Base-by-base conservation (phyloP, 2,888 invertebrate genomes). In the Diplazon laetatorius region DNA sequence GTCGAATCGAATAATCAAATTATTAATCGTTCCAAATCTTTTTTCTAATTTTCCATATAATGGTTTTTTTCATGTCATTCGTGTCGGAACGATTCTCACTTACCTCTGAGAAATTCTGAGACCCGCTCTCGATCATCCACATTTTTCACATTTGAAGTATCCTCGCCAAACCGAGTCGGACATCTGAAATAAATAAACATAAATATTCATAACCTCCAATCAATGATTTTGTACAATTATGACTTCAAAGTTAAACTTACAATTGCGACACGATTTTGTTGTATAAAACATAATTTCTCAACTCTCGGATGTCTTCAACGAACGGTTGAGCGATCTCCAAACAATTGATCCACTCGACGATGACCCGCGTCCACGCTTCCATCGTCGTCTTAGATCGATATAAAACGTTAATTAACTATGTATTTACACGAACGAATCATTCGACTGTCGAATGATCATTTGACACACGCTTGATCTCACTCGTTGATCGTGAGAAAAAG, bases 291-390 rank as follows among this genome's bases (percentile, higher is more conserved):
- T 83, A 84, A 78, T 87, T 83, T 16, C 84, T 72, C 18, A 90
- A 60, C 46, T 89, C 86, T 63, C 82, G 74, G 9, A 86, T 44
- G 18, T 78, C 76, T 42, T 68, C 80, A 35, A 89, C 52, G 25
- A 78, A 66, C 48, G 75, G 46, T 30, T 85, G 82, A n/a, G 78
- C 70, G 22, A 88, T 60, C 14, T 81, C 80, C 63, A 89, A 92
- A 85, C 93, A 93, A 82, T 93, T 92, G 78, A 87, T 87, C 87
- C 87, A 87, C 80, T 87, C 87, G 42, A 87, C 48, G 46, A 87
- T 82, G 18, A 84, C 76, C 76, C 76, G 72, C 48, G 77, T 78
- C 87, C 87, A 87, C 30, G 82, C 18, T 14, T 83, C 83, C 87
- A 87, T 87, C 42, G 59, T 82, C 63, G 3, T 42, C 37, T n/a